Evolutionary conservation across 2,113 vertebrate genomes (phyloP).

Genomic region (Equus quagga): DNA sequence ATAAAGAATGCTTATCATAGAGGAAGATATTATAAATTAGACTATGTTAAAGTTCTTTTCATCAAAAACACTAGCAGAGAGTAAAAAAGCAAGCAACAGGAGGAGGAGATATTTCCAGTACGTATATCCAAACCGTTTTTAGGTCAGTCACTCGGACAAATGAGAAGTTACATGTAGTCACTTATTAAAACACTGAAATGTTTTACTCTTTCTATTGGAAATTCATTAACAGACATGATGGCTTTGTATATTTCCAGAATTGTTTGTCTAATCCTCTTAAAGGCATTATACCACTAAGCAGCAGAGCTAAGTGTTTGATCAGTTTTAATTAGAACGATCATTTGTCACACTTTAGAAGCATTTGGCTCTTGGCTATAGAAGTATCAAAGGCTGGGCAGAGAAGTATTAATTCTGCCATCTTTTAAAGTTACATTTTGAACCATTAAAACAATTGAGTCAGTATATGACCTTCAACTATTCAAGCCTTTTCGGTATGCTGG

Average conservation of each 20-base stretch:
- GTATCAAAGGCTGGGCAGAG: slow-evolving; percentile 33
- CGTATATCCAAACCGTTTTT: background rate
- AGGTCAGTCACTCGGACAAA: background rate
- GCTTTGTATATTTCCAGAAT: slow-evolving; percentile 76
- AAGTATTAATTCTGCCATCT: background rate
- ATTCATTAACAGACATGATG: slow-evolving; percentile 72
- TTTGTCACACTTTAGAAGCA: slow-evolving; percentile 76
- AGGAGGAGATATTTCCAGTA: background rate
- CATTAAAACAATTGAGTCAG: background rate
- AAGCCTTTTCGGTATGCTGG: background rate
- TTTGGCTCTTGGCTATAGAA: slow-evolving; percentile 67
- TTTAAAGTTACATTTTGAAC: slow-evolving; percentile 42
- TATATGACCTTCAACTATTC: background rate
- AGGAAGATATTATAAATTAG: background rate
- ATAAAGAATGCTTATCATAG: background rate
- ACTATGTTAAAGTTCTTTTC: background rate
- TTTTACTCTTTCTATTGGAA: slow-evolving; percentile 46
- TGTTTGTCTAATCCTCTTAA: slow-evolving; percentile 80
- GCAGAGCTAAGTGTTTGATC: slow-evolving; percentile 74
- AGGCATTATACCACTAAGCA: slow-evolving; percentile 70
- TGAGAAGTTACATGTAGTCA: slow-evolving; percentile 22
- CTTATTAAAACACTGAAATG: slow-evolving; percentile 51
- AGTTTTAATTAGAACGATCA: slow-evolving; percentile 77
- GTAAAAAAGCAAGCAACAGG: background rate
- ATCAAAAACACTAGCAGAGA: background rate